Evolutionary conservation across 2,888 invertebrate species (phyloP), one percentile per base, ranked within the genome.

Genomic region (Pasiphila rectangulata): DNA sequence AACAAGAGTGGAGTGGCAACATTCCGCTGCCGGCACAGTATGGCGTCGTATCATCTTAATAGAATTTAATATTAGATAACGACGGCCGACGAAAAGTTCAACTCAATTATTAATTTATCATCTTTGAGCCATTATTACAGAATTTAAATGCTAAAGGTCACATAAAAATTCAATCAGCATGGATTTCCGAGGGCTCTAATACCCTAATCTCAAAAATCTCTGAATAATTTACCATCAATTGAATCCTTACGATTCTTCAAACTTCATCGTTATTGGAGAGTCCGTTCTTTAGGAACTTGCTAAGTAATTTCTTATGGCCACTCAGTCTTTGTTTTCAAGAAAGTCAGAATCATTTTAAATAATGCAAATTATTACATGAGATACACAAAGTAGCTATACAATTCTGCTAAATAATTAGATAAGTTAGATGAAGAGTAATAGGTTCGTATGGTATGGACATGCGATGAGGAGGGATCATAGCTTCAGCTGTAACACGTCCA

Each of bases 221-320:
- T 63, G 64, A 67, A 69, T 69, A 67, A 67, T 72, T 67, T 63
- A 69, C 59, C 67, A 67, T 69, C 63, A 62, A 65, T 64, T 62
- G 63, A 59, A 68, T 65, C 64, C 61, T 54, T 58, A 54, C 58
- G 57, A 61, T 63, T 45, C 36, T 24, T 16, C 29, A 40, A 50
- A 45, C 32, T 50, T 50, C 41, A 61, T 59, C 60, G 46, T 50
- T 57, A 50, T 56, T 51, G 48, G 54, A 43, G 30, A 49, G 43
- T 49, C 47, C 48, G 46, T 54, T 57, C 48, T 48, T 53, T 49
- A 15, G 15, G 41, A 53, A 42, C 46, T 64, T 50, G 54, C 56
- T 56, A 48, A 54, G 51, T 55, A 56, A 58, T 62, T 63, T 60
- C 30, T 44, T 36, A 40, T 44, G 13, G 36, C 44, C 30, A 35